phyloP scores from a whole-genome alignment of 64 coral and sea anemone genomes.

The Platygyra sinensis region DNA sequence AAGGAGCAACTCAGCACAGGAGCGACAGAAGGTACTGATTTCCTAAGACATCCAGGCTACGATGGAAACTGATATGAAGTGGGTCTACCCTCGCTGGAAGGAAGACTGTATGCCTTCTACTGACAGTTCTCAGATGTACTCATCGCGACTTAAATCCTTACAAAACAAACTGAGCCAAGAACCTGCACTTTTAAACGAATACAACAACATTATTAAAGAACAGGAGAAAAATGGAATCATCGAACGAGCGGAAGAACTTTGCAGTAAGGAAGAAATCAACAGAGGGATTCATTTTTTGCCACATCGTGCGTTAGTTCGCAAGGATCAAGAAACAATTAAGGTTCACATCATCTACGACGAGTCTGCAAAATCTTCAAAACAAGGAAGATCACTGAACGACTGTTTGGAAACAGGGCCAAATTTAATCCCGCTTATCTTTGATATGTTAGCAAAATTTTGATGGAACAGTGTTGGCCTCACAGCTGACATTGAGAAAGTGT shows the following conservation, averaged over 20 bases:
- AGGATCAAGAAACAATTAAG: constrained; percentile 48
- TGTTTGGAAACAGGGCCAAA: constrained; percentile 51
- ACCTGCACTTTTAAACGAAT: background rate
- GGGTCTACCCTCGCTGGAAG: constrained; percentile 14
- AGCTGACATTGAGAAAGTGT: constrained; percentile 46
- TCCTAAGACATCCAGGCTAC: constrained; percentile 7
- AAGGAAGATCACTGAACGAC: constrained; percentile 31
- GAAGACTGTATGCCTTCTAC: constrained; percentile 20
- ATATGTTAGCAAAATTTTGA: constrained; percentile 24
- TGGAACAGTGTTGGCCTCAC: constrained; percentile 40
- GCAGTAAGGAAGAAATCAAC: constrained; percentile 13
- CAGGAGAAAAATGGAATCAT: constrained; percentile 42
- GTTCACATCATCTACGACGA: constrained; percentile 48
- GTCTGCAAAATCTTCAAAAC: constrained; percentile 22
- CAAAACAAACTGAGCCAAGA: background rate
- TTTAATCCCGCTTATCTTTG: constrained; percentile 36
- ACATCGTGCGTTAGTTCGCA: constrained; percentile 50
- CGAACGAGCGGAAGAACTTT: constrained; percentile 19
- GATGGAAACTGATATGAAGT: background rate
- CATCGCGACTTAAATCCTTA: constrained; percentile 17
- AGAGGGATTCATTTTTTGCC: constrained; percentile 49
- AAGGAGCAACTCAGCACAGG: background rate
- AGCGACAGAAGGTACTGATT: background rate
- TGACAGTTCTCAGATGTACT: constrained; percentile 5
- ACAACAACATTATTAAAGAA: background rate